These are phyloP conservation scores for Brachymystax lenok DNA, from an alignment of 2,797 vertebrate species.

Conservation along the genomic window DNA sequence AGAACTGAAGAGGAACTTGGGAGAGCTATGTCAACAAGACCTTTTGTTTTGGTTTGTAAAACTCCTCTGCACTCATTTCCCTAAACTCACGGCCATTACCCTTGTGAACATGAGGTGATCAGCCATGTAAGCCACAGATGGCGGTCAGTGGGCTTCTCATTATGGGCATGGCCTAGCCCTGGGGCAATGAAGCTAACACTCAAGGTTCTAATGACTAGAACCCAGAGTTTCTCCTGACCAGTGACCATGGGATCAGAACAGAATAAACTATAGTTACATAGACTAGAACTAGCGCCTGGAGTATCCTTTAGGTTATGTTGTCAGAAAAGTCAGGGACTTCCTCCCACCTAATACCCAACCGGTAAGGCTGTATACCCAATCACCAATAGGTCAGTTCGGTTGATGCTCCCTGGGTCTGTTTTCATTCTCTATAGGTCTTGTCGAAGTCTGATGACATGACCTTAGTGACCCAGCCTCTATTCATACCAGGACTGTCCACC, in stretches of 20 bases:
- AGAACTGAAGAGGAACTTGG: conserved; percentile 54
- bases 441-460: conserved; percentile 22
- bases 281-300: neutral
- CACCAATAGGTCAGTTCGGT: neutral
- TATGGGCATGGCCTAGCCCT: too few relatives aligned
- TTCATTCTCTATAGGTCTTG: neutral
- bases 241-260: neutral
- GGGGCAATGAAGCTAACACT: neutral
- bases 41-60: conserved; percentile 46
- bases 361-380: neutral
- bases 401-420: neutral
- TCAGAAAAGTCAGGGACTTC: neutral
- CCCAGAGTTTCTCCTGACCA: neutral
- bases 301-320: neutral
- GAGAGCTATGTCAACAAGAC: conserved; percentile 58
- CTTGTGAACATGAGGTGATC: conserved; percentile 28
- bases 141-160: conserved; percentile 3
- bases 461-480: conserved; percentile 9
- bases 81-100: conserved; percentile 9
- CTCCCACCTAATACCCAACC: neutral
- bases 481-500: neutral
- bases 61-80: conserved; percentile 46
- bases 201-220: neutral
- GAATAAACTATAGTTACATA: neutral
- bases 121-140: conserved; percentile 15